phyloP scores from a whole-genome alignment of 2,888 invertebrate species.

The Ceramica pisi region DNA sequence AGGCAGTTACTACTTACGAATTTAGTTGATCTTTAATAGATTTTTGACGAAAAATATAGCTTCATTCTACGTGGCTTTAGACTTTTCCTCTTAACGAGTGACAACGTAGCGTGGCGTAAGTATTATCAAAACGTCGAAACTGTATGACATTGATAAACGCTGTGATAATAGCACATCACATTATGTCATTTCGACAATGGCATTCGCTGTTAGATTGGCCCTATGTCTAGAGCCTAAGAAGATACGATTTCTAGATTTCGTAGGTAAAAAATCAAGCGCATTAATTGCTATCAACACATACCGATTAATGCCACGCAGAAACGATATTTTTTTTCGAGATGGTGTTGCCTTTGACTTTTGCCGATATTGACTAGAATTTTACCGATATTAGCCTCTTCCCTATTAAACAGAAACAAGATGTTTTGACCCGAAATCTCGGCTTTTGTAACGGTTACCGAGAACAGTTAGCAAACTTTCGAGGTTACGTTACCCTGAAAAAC shows the following conservation, averaged over 20 bases:
- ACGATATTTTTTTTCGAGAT: too few relatives aligned
- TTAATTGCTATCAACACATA: background rate
- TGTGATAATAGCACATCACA: too few relatives aligned
- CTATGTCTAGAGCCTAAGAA: too few relatives aligned
- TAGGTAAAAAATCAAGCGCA: background rate
- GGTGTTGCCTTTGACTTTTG: too few relatives aligned
- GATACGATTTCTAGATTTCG: background rate
- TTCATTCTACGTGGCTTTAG: background rate
- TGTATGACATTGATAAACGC: too few relatives aligned
- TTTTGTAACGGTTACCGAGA: slow-evolving; percentile 18
- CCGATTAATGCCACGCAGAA: background rate
- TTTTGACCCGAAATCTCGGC: background rate
- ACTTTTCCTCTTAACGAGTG: too few relatives aligned
- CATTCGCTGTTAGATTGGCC: too few relatives aligned
- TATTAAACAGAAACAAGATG: background rate
- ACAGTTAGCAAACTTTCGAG: background rate
- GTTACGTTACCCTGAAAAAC: background rate
- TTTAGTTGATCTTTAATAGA: background rate
- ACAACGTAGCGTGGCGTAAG: too few relatives aligned
- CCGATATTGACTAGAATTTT: too few relatives aligned
- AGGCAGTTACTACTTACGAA: background rate
- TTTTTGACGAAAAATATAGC: background rate
- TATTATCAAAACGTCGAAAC: too few relatives aligned
- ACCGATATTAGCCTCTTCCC: background rate
- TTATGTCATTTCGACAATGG: too few relatives aligned